Base-by-base conservation (phyloP, 2,888 invertebrate species). In the Tetragonula carbonaria region DNA sequence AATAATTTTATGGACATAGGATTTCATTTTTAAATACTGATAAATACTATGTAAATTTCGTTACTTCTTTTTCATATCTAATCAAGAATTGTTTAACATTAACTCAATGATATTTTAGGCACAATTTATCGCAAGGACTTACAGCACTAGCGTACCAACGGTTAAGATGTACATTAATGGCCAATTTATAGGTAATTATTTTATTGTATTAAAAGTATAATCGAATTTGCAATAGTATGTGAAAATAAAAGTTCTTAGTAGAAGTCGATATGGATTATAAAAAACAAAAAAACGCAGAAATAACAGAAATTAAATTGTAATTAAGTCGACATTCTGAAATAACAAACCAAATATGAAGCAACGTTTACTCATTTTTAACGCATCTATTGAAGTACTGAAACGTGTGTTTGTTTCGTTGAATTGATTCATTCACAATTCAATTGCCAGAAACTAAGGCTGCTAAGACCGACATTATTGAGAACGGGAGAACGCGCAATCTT, bases 131-230 rank as follows among this genome's bases (percentile, higher is more conserved):
- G 23, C 86, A 79, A 92, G 94, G 85, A 96, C 96, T 88, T 96
- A 96, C 89, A 96, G 96, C 84, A 94, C 96, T 53, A 95, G 95
- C 14, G 96, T 96, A 5, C 96, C 97, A 1, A 97, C 97, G 11
- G 98, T 98, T 38, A 99, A 99, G 95, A 96, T 99, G 83, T 99
- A 98, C 95, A 98, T 99, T 90, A 97, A 99, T 96, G 99, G 99
- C 78, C 97, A 99, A 95, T 98, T 98, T 95, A 96, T 97, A 38
- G 94, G 94, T 94, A 92, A 93, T 84, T 82, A 75, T 80, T 68
- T 21, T 57, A 53, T 57, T 65, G 13, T 68, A 82, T 71, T 68
- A 78, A 80, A 67, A 23, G 77, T 45, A 8, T 45, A 45, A 45
- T 45, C 8, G 45, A 45, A 45, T 45, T 2, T 45, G 38, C 8